phyloP scores from a whole-genome alignment of 2,113 vertebrate genomes.

The Cavia aperea region DNA sequence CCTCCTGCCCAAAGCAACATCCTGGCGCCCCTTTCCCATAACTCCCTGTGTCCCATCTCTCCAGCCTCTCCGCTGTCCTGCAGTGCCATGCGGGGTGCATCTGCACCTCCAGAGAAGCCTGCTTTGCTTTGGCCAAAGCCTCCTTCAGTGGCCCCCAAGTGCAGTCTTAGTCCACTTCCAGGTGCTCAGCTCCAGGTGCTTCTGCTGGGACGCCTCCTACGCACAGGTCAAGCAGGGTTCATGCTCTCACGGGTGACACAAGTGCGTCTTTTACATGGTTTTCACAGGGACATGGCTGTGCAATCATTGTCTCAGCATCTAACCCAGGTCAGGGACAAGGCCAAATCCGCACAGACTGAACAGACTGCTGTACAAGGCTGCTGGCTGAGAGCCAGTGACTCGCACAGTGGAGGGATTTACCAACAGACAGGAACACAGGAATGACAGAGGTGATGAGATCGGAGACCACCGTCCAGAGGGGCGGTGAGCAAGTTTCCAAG shows the following conservation, averaged over 20 bases:
- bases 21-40: fast-evolving
- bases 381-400: not conserved
- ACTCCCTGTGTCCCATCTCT: fast-evolving
- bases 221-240: fast-evolving
- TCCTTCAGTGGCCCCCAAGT: not conserved
- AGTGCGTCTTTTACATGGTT: not conserved
- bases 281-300: fast-evolving
- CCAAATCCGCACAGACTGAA: not conserved
- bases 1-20: too few species aligned
- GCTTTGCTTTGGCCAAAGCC: not conserved
- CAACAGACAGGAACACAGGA: not conserved
- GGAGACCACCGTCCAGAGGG: not conserved
- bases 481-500: not conserved
- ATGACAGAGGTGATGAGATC: not conserved
- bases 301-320: not conserved
- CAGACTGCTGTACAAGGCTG: not conserved
- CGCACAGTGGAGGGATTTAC: too few species aligned
- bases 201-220: fast-evolving
- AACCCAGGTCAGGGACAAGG: not conserved
- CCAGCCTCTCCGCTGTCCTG: not conserved
- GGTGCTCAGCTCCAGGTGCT: fast-evolving
- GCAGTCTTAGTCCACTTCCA: too few species aligned
- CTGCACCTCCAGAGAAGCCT: not conserved
- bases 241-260: not conserved
- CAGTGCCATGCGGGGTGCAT: not conserved